Evolutionary conservation across 1,140 invertebrate genomes (phyloP).

Genomic region (Melitaea cinxia): DNA sequence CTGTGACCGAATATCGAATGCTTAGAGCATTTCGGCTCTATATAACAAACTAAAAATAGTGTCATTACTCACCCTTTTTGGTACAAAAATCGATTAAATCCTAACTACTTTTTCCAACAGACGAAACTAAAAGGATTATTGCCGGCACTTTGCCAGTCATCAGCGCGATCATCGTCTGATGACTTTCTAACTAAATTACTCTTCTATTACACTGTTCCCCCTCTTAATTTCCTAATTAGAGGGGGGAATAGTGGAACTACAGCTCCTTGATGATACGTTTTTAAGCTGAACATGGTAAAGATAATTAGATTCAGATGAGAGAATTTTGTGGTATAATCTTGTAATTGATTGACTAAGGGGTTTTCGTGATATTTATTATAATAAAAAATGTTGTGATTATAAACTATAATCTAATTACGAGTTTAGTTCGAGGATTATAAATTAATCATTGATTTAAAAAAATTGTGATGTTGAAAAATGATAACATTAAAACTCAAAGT

Average conservation of each 20-base stretch:
- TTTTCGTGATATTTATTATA: not conserved
- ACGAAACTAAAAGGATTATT: slow-evolving; percentile 32
- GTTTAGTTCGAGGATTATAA: too few species aligned
- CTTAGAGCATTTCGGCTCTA: not conserved
- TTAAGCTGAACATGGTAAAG: slow-evolving; percentile 12
- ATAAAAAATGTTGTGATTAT: too few species aligned
- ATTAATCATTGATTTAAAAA: too few species aligned
- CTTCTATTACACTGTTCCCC: slow-evolving; percentile 29
- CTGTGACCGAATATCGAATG: too few species aligned
- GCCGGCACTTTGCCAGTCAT: slow-evolving; percentile 29
- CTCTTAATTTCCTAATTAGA: too few species aligned
- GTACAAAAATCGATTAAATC: slow-evolving; percentile 16
- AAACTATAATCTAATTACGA: too few species aligned
- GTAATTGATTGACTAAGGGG: too few species aligned
- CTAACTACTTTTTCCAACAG: slow-evolving; percentile 28
- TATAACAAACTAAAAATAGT: not conserved
- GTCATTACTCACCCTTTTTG: not conserved
- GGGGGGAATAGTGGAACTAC: slow-evolving; percentile 33
- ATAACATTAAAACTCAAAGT: too few species aligned
- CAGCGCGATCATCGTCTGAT: slow-evolving; percentile 32
- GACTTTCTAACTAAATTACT: slow-evolving; percentile 33
- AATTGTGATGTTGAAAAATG: too few species aligned
- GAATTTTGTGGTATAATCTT: not conserved
- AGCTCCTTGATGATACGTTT: slow-evolving; percentile 16
- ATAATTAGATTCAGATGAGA: slow-evolving; percentile 3